Base-by-base conservation (phyloP, 2,888 invertebrate species). In the Drosophila eohydei region DNA sequence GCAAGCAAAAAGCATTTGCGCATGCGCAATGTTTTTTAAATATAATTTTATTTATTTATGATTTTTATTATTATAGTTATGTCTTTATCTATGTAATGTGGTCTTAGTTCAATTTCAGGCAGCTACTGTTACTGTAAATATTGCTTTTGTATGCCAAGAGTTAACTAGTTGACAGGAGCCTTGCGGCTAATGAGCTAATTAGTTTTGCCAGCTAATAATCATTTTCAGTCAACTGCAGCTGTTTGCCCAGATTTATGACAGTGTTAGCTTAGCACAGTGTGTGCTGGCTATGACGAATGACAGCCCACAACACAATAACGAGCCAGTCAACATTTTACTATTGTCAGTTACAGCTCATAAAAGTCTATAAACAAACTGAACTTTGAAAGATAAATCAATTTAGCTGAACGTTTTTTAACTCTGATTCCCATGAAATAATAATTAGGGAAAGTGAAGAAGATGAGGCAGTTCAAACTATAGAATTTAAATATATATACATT, bases 21-120 rank as follows among this genome's bases (percentile, higher is more conserved):
- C 87, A 80, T 80, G 87, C 87, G 78, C 54, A 88, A 71, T 71
- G 64, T 48, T 61, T 73, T 62, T 80, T 2, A n/a, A 34, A 57
- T 41, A 56, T 64, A 43, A 56, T 62, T 69, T 50, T 21, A 58
- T 50, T 46, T 56, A 44, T 64, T 44, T 40, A 38, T 46, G 36
- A 58, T 32, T 28, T n/a, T 56, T 50, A 16, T n/a, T 28, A 46
- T 14, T 46, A 26, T 6, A 8, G 14, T 32, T 55, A 50, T 44
- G 46, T 48, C 16, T 60, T 51, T 73, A 61, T 66, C 62, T 79
- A 70, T 44, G 71, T 56, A 85, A 85, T 74, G 64, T 48, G 56
- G 56, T 2, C n/a, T 75, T 65, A 58, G 16, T 70, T 58, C 38
- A 40, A 55, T 59, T 48, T 36, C 26, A 34, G 2, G 12, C 21